These are phyloP conservation scores for Drosophila cardini DNA, from an alignment of 1,140 invertebrate species.

Conservation along the genomic window DNA sequence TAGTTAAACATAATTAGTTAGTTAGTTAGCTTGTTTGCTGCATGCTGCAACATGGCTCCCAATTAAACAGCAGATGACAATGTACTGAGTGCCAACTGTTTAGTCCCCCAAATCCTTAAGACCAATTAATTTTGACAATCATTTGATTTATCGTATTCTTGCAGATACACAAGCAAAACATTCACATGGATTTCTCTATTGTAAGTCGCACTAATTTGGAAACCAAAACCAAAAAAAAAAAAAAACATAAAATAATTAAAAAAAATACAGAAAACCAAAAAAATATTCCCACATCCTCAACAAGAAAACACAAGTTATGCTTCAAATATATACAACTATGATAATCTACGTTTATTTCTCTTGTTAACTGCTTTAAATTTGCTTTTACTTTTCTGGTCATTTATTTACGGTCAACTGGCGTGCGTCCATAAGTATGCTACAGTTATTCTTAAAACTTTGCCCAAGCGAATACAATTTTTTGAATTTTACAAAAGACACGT, in stretches of 20 bases:
- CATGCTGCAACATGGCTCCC: slow-evolving; percentile 39
- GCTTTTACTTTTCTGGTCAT: slow-evolving; percentile 31
- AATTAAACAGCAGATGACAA: slow-evolving; percentile 16
- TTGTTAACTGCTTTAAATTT: slow-evolving; percentile 44
- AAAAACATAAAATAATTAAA: no score
- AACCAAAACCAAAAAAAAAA: slow-evolving; percentile 43
- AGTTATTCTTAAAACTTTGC: slow-evolving; percentile 38
- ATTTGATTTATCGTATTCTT: slow-evolving; percentile 82
- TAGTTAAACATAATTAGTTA: slow-evolving; percentile 42
- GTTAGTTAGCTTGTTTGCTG: slow-evolving; percentile 40
- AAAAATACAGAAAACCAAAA: slow-evolving; percentile 28
- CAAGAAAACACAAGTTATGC: slow-evolving; percentile 19
- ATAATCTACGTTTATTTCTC: slow-evolving; percentile 25
- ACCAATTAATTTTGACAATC: slow-evolving; percentile 76
- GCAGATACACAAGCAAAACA: slow-evolving; percentile 84
- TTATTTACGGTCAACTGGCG: slow-evolving; percentile 47
- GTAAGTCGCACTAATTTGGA: slow-evolving; percentile 80
- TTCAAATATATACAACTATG: slow-evolving; percentile 11
- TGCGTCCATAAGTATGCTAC: slow-evolving; percentile 75
- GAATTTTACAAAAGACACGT: slow-evolving; percentile 46
- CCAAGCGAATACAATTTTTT: slow-evolving; percentile 50
- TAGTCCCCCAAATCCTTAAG: slow-evolving; percentile 28
- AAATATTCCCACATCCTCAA: slow-evolving; percentile 30
- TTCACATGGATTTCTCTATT: slow-evolving; percentile 84
- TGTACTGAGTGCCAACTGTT: slow-evolving; percentile 14